phyloP scores from a whole-genome alignment of 2,888 invertebrate genomes.

The Ormyrus nitidulus region DNA sequence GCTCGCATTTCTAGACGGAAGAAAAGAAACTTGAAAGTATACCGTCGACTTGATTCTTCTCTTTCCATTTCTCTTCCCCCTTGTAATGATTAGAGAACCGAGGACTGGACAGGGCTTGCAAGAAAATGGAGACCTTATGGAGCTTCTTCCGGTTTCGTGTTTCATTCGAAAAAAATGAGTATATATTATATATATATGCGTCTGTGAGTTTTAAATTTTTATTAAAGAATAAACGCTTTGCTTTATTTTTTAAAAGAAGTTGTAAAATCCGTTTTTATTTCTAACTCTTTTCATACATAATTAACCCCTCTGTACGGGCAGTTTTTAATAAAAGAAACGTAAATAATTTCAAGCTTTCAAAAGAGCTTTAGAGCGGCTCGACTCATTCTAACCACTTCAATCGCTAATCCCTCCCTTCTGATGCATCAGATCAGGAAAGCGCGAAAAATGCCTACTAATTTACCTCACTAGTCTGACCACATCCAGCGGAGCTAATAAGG shows the following conservation, averaged over 20 bases:
- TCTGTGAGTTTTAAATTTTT: too few species aligned
- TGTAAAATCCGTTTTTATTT: too few species aligned
- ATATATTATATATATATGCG: too few species aligned
- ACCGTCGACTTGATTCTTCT: conserved; percentile 32
- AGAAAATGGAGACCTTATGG: conserved; percentile 41
- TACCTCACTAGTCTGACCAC: background rate
- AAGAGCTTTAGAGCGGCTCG: background rate
- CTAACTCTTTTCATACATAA: too few species aligned
- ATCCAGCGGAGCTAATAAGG: conserved; percentile 21
- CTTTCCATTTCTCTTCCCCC: background rate
- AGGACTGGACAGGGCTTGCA: conserved; percentile 25
- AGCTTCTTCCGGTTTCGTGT: conserved; percentile 61
- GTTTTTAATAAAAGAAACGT: too few species aligned
- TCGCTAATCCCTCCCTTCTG: background rate
- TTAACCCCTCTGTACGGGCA: too few species aligned
- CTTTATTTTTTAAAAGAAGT: too few species aligned
- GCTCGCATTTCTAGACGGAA: conserved; percentile 60
- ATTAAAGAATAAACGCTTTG: too few species aligned
- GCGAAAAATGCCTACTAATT: conserved; percentile 37
- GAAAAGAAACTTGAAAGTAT: conserved; percentile 60
- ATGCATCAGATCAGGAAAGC: background rate
- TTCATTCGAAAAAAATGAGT: conserved; percentile 62
- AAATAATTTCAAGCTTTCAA: too few species aligned
- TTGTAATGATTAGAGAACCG: conserved; percentile 9
- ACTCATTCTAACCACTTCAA: background rate